These are phyloP conservation scores for Sycobia sp. DNA, from an alignment of 1,140 invertebrate genomes.

Conservation along the genomic window DNA sequence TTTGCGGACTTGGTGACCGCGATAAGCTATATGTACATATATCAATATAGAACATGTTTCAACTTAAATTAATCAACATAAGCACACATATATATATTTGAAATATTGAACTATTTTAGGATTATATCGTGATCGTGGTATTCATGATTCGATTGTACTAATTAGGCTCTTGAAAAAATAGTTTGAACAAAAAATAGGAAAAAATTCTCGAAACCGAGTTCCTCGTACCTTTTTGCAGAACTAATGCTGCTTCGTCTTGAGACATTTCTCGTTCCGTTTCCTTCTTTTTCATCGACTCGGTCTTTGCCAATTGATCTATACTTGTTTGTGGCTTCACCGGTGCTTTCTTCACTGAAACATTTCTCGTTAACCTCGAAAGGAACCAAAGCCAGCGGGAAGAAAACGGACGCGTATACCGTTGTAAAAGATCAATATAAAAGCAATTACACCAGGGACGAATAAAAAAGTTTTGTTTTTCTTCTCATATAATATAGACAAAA, in stretches of 20 bases:
- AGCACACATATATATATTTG: too few relatives aligned
- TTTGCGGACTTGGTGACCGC: slow-evolving; percentile 72
- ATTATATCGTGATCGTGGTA: too few relatives aligned
- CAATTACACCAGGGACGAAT: not conserved
- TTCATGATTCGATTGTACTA: too few relatives aligned
- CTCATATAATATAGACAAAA: too few relatives aligned
- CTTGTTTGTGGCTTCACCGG: slow-evolving; percentile 39
- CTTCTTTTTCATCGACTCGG: slow-evolving; percentile 40
- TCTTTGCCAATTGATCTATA: not conserved
- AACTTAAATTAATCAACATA: too few relatives aligned
- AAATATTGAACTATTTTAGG: too few relatives aligned
- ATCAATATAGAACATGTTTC: too few relatives aligned
- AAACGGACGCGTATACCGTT: not conserved
- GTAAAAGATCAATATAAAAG: not conserved
- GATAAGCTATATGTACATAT: slow-evolving; percentile 64
- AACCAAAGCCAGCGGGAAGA: slow-evolving; percentile 35
- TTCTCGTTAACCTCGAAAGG: slow-evolving; percentile 47
- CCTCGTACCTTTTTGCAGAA: slow-evolving; percentile 71
- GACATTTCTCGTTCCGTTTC: slow-evolving; percentile 39
- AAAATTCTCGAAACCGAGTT: too few relatives aligned
- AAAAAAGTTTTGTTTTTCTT: too few relatives aligned
- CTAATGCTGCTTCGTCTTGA: slow-evolving; percentile 71
- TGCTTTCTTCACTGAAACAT: slow-evolving; percentile 57
- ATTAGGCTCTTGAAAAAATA: slow-evolving; percentile 22
- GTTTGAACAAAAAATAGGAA: not conserved